A percentile compares a stretch with the other conserved stretches of the same genome.
Conservation (phyloP, 1,140 invertebrate species). For the Oryctes rhinoceros region DNA sequence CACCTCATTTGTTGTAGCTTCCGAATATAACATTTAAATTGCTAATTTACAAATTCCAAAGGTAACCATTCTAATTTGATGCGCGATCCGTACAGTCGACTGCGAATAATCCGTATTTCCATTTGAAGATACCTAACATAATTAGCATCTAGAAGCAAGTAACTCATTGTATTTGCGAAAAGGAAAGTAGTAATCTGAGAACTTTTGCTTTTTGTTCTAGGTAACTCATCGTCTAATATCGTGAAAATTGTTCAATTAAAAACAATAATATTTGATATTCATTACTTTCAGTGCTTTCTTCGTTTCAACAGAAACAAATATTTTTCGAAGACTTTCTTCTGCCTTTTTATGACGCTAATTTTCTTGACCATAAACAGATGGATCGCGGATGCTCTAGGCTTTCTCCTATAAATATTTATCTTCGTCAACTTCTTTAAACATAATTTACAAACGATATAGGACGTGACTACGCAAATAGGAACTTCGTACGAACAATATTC, state of each 20-base stretch:
- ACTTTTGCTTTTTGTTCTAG: no score
- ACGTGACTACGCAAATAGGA: no score
- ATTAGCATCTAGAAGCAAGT: no score
- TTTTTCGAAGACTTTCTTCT: not conserved
- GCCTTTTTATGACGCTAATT: not conserved
- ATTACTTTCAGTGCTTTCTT: no score
- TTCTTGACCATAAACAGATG: not conserved
- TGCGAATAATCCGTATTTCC: not conserved
- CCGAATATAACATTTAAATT: not conserved
- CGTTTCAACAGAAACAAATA: not conserved
- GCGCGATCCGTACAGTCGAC: not conserved
- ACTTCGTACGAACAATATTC: no score
- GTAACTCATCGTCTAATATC: no score
- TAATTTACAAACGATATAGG: not conserved
- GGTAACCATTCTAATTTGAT: not conserved
- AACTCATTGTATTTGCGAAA: no score
- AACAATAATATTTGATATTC: no score
- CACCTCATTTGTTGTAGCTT: no score
- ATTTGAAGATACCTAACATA: no score
- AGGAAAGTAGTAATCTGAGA: no score
- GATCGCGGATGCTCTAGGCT: not conserved
- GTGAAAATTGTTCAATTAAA: no score
- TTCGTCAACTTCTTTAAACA: not conserved
- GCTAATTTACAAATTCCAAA: slow-evolving; percentile 1
- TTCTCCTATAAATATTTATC: slow-evolving; percentile 11